These are phyloP conservation scores for Cyprichromis sp. DNA, from an alignment of 2,113 vertebrate genomes.

Conservation along the genomic window DNA sequence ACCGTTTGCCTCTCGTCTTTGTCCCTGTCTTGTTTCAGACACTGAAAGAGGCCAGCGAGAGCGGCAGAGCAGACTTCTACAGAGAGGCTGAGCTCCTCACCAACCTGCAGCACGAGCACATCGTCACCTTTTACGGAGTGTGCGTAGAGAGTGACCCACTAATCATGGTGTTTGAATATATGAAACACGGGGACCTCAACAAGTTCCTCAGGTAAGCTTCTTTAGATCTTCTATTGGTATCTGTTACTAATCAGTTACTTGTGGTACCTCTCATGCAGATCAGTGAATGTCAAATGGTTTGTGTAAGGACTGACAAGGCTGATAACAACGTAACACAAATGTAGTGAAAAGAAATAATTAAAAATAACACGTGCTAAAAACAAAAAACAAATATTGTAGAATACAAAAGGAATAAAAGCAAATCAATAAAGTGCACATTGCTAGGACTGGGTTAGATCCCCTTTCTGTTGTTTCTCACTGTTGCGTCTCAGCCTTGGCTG, in stretches of 20 bases:
- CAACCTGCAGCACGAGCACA: slow-evolving; percentile 95
- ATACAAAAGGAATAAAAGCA: background rate
- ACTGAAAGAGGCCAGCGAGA: slow-evolving; percentile 94
- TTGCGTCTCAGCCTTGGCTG: background rate
- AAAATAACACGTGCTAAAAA: background rate
- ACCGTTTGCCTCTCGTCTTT: background rate
- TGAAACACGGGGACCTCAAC: slow-evolving; percentile 98
- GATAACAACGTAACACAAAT: background rate
- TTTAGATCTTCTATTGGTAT: background rate
- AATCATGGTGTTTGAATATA: slow-evolving; percentile 99
- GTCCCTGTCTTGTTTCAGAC: slow-evolving; percentile 68
- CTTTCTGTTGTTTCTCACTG: background rate
- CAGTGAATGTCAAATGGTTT: background rate
- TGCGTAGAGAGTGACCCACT: slow-evolving; percentile 95
- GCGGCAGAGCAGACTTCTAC: slow-evolving; percentile 94
- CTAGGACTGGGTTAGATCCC: background rate
- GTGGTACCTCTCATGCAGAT: background rate
- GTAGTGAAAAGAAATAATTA: background rate
- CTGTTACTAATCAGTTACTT: background rate
- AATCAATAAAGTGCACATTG: background rate
- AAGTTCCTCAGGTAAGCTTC: slow-evolving; percentile 90
- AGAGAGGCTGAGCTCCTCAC: slow-evolving; percentile 94
- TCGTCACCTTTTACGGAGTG: slow-evolving; percentile 95
- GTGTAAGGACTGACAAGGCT: background rate
- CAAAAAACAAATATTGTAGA: background rate